These are phyloP conservation scores for Lysiphlebus fabarum DNA, from an alignment of 1,140 invertebrate species.

Conservation along the genomic window DNA sequence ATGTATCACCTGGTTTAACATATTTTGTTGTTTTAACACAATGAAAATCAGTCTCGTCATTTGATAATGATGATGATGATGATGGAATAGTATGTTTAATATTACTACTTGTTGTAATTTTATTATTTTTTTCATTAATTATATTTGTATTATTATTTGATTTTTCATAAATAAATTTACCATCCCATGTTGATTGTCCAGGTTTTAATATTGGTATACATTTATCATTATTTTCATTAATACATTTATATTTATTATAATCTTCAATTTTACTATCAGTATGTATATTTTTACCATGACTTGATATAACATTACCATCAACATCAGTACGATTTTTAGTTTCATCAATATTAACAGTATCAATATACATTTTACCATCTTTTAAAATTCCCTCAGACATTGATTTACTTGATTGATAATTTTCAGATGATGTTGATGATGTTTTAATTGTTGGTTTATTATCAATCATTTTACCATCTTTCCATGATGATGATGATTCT, in stretches of 20 bases:
- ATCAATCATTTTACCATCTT: background rate
- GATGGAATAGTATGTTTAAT: background rate
- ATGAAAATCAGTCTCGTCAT: constrained; percentile 5
- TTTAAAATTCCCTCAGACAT: constrained; percentile 31
- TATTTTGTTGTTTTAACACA: background rate
- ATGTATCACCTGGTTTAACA: constrained; percentile 30
- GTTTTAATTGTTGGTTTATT: constrained; percentile 7
- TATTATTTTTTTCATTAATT: background rate
- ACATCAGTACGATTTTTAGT: constrained; percentile 33
- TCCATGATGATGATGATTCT: background rate
- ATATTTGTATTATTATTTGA: constrained; percentile 10
- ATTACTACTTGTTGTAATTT: background rate
- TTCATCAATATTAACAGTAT: constrained; percentile 32
- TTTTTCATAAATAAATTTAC: constrained; percentile 23
- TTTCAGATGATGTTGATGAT: constrained; percentile 36
- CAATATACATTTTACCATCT: constrained; percentile 36
- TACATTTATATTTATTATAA: constrained; percentile 20
- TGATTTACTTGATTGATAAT: constrained; percentile 26
- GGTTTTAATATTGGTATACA: constrained; percentile 13
- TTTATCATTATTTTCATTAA: constrained; percentile 2
- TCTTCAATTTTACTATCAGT: constrained; percentile 30
- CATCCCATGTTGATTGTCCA: constrained; percentile 26
- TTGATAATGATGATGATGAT: background rate
- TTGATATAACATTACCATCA: constrained; percentile 35
- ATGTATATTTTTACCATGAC: constrained; percentile 34